Evolutionary conservation across 2,113 vertebrate species (phyloP).

Genomic region (Rhodinocichla rosea): DNA sequence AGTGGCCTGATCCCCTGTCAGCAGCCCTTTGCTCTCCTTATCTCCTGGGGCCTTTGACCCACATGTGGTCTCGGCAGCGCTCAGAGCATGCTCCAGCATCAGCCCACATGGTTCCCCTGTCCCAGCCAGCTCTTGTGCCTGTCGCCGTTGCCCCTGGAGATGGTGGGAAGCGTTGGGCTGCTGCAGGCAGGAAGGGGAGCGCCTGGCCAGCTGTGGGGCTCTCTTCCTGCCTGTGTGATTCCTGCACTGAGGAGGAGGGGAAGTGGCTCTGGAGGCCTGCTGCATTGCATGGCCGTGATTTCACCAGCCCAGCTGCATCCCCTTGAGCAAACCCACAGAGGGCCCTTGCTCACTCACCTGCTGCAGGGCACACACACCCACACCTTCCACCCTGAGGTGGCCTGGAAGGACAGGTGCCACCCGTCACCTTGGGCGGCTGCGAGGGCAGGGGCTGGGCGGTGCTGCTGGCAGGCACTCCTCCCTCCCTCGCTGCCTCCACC

Average conservation of each 20-base stretch:
- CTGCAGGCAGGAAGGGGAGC: fast-evolving
- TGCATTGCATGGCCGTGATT: fast-evolving
- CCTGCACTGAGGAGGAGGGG: background rate
- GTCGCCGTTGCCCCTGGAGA: fast-evolving
- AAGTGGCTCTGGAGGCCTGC: background rate
- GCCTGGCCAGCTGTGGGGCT: fast-evolving
- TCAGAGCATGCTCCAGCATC: fast-evolving
- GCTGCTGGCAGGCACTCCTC: background rate
- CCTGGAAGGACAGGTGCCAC: fast-evolving
- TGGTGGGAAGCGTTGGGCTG: background rate
- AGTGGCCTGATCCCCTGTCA: background rate
- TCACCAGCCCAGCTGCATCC: background rate
- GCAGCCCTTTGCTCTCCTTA: background rate
- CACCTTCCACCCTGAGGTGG: fast-evolving
- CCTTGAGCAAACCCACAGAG: fast-evolving
- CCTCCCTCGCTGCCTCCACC: background rate
- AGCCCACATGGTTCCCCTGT: fast-evolving
- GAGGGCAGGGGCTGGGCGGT: background rate
- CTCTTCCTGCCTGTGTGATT: background rate
- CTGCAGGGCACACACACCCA: background rate
- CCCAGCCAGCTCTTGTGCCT: fast-evolving
- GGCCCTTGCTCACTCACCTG: fast-evolving
- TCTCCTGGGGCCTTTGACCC: background rate
- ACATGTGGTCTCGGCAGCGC: fast-evolving
- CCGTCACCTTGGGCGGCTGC: background rate